These are phyloP conservation scores for Globodera ellingtonae DNA, from an alignment of 1,140 invertebrate species.

Conservation along the genomic window DNA sequence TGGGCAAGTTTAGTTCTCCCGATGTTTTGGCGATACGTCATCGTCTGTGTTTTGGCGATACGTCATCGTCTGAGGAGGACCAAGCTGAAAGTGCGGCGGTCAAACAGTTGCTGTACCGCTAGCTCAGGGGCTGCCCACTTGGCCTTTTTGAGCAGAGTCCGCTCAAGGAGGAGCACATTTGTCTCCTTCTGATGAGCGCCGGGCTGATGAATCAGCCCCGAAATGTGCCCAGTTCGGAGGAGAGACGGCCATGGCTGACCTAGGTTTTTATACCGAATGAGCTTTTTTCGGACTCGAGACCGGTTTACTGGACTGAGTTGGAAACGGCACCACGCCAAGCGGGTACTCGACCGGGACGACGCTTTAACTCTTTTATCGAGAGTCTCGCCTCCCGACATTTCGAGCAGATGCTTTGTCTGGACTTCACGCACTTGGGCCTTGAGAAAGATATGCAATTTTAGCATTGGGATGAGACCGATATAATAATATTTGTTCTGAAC, in stretches of 20 bases:
- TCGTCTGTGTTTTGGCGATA: too few species aligned
- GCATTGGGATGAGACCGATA: too few species aligned
- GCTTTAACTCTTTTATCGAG: conserved; percentile 28
- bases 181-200: conserved; percentile 14
- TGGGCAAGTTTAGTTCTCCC: conserved; percentile 4
- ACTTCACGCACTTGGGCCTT: conserved; percentile 21
- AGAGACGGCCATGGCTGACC: not conserved
- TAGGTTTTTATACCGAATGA: too few species aligned
- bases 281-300: not conserved
- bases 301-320: conserved; percentile 4
- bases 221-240: not conserved
- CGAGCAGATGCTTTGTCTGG: conserved; percentile 5
- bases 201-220: conserved; percentile 10
- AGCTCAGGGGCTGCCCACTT: conserved; percentile 21
- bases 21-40: not conserved
- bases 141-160: conserved; percentile 17
- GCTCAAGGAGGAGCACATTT: conserved; percentile 31
- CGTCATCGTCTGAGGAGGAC: not conserved
- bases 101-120: not conserved
- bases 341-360: conserved; percentile 11
- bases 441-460: too few species aligned
- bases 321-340: not conserved
- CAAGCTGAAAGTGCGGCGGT: not conserved
- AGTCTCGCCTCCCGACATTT: conserved; percentile 34
- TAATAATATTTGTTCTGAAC: too few species aligned